phyloP scores from a whole-genome alignment of 2,888 invertebrate genomes.

The Megalurothrips usitatus region DNA sequence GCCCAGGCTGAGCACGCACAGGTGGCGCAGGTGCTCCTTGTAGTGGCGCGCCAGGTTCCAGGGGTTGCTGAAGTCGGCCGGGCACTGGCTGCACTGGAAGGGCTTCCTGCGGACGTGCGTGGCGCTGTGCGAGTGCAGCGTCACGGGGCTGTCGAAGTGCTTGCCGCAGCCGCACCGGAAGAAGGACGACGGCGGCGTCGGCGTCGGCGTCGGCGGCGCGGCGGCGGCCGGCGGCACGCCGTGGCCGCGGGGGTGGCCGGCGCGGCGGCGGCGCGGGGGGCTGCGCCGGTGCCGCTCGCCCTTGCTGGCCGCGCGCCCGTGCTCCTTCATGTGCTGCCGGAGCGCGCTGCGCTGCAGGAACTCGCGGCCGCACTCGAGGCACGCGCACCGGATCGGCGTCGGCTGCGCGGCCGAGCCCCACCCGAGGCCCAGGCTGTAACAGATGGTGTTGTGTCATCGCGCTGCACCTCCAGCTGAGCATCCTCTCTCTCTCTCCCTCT shows the following conservation, averaged over 20 bases:
- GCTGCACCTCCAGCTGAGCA: no score
- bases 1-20: conserved; percentile 10
- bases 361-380: conserved; percentile 10
- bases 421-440: not conserved
- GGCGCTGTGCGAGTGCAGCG: conserved; percentile 1
- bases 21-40: conserved; percentile 15
- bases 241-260: not conserved
- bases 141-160: not conserved
- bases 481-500: no score
- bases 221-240: no score
- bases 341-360: conserved; percentile 18
- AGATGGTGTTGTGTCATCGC: no score
- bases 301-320: not conserved
- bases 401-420: not conserved
- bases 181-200: not conserved
- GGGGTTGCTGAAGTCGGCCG: conserved; percentile 18
- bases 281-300: not conserved
- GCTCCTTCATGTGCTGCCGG: conserved; percentile 3
- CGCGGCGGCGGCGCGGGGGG: not conserved
- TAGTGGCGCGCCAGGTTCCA: conserved; percentile 18
- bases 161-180: conserved; percentile 3
- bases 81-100: conserved; percentile 1
- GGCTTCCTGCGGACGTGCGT: conserved; percentile 10
- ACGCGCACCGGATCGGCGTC: conserved; percentile 10
- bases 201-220: no score